phyloP scores from a whole-genome alignment of 2,797 vertebrate genomes.

The Buphagus erythrorhynchus region DNA sequence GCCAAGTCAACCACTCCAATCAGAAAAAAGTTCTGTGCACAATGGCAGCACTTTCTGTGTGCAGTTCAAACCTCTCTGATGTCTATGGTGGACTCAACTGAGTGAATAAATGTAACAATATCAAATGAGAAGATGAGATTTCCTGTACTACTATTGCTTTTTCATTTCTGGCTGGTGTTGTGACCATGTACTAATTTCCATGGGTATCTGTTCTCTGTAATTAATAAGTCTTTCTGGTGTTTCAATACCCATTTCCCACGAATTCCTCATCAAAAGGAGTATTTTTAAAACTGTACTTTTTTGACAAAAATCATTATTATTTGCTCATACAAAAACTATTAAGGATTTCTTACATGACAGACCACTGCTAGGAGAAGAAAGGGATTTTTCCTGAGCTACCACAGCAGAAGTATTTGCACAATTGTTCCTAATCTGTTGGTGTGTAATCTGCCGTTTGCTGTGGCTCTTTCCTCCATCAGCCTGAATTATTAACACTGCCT shows the following conservation, averaged over 20 bases:
- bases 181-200: not conserved
- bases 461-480: not conserved
- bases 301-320: not conserved
- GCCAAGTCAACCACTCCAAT: not conserved
- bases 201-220: not conserved
- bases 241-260: constrained; percentile 15
- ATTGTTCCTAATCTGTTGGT: constrained; percentile 9
- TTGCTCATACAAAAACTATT: constrained; percentile 10
- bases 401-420: constrained; percentile 31
- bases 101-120: not conserved
- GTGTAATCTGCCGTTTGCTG: constrained; percentile 7
- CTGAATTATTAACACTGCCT: not conserved
- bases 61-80: not conserved
- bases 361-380: constrained; percentile 22
- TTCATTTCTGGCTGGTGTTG: not conserved
- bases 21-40: not conserved
- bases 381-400: not conserved
- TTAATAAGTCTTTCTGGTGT: constrained; percentile 9
- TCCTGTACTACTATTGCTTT: not conserved
- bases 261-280: constrained; percentile 13
- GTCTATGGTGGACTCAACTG: not conserved
- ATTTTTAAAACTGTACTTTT: not conserved
- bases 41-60: not conserved
- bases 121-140: not conserved
- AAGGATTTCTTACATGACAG: constrained; percentile 24